phyloP scores from a whole-genome alignment of 2,113 vertebrate species.

The Dermatemys mawii region DNA sequence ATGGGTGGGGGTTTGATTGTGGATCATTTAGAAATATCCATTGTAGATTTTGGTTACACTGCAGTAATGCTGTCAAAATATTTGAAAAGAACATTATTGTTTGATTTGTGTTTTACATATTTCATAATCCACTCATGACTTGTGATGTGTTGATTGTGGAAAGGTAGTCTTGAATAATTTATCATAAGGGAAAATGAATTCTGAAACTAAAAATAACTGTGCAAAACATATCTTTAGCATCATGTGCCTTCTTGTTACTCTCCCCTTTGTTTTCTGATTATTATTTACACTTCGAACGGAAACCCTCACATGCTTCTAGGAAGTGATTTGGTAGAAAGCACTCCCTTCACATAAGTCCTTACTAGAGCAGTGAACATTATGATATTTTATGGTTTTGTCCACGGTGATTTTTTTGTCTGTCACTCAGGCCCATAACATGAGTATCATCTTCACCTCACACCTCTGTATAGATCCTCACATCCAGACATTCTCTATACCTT shows the following conservation, averaged over 20 bases:
- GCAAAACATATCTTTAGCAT: slow-evolving; percentile 5
- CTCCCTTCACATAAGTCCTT: background rate
- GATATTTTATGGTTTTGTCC: background rate
- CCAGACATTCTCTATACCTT: accelerated
- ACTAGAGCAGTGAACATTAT: background rate
- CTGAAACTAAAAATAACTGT: slow-evolving; percentile 52
- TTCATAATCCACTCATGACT: background rate
- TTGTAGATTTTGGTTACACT: slow-evolving; percentile 23
- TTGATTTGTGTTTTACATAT: slow-evolving; percentile 37
- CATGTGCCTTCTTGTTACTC: slow-evolving; percentile 11
- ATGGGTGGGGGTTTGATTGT: slow-evolving; percentile 49
- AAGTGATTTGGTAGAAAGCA: background rate
- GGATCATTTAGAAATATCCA: background rate
- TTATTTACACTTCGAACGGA: background rate
- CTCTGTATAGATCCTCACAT: background rate
- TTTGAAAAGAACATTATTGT: slow-evolving; percentile 9
- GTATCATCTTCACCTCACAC: background rate
- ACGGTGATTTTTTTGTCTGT: background rate
- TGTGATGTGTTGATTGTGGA: slow-evolving; percentile 43
- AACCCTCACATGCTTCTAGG: accelerated
- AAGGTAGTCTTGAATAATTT: slow-evolving; percentile 32
- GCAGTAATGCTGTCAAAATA: background rate
- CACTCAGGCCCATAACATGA: background rate
- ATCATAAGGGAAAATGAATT: slow-evolving; percentile 55
- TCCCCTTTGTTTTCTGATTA: background rate